Conservation (phyloP, 2,113 vertebrate genomes). For the Puma concolor region DNA sequence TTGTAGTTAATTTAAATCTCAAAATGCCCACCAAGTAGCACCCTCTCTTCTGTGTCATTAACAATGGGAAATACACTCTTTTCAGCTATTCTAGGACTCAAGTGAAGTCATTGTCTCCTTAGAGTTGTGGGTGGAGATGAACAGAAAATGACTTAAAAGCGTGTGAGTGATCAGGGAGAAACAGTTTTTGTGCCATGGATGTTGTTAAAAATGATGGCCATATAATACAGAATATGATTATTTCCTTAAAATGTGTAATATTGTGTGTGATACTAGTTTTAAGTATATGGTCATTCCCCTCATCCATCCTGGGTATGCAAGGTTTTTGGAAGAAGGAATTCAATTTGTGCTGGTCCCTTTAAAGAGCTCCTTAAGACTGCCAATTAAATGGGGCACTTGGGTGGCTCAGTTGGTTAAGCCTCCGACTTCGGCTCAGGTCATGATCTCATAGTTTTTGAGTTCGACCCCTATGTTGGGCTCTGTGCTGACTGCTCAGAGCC, state of each 20-base stretch:
- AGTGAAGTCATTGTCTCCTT: neutral
- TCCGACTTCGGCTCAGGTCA: too few relatives aligned
- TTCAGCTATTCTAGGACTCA: neutral
- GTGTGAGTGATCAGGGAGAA: neutral
- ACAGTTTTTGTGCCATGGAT: neutral
- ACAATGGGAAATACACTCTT: neutral
- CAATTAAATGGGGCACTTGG: neutral
- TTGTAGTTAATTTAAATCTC: conserved; percentile 18
- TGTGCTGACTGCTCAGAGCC: too few relatives aligned
- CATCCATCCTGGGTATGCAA: neutral
- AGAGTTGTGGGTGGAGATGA: neutral
- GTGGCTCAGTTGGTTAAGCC: too few relatives aligned
- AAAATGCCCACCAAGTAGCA: neutral
- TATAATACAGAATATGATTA: neutral
- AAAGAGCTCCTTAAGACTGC: neutral
- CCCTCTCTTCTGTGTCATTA: neutral
- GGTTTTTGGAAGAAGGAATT: neutral
- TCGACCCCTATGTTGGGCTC: too few relatives aligned
- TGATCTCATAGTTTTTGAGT: too few relatives aligned
- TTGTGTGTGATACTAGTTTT: neutral
- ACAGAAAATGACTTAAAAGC: neutral
- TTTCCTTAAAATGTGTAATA: neutral
- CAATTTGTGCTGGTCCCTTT: neutral
- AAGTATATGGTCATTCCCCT: neutral
- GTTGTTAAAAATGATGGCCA: neutral